These are phyloP conservation scores for Myiozetetes cayanensis DNA, from an alignment of 2,113 vertebrate genomes.

Conservation along the genomic window DNA sequence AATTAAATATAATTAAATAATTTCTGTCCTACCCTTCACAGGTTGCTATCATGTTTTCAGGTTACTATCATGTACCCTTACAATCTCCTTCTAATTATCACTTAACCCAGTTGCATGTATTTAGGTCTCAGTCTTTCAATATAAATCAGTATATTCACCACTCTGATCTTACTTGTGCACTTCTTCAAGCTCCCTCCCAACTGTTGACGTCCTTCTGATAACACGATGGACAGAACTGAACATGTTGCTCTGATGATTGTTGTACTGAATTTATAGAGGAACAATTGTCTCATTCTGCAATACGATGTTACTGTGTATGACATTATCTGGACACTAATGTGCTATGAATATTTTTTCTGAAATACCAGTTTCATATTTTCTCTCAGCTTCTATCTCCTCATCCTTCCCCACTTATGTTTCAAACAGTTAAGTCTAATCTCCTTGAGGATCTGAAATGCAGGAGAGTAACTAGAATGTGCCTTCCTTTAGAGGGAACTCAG, in stretches of 20 bases:
- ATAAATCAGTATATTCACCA: not conserved
- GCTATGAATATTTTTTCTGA: not conserved
- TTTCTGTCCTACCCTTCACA: not conserved
- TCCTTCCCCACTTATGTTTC: not conserved
- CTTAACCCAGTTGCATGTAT: not conserved
- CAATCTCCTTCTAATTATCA: not conserved
- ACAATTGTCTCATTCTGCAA: not conserved
- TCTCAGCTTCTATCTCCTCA: not conserved
- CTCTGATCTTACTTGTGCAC: not conserved
- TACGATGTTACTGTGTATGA: not conserved
- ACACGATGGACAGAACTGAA: not conserved
- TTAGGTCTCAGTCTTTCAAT: not conserved
- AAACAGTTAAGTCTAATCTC: not conserved
- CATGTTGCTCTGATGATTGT: not conserved
- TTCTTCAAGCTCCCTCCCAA: not conserved
- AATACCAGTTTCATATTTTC: not conserved
- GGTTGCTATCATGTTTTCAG: not conserved
- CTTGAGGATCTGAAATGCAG: not conserved
- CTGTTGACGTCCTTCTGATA: not conserved
- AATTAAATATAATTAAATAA: not conserved
- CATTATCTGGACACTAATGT: not conserved
- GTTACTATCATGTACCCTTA: not conserved
- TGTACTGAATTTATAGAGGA: not conserved
- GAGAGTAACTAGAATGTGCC: not conserved
- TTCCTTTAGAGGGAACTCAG: not conserved